A percentile compares a stretch with the other conserved stretches of the same genome.
Conservation (phyloP, 1,140 invertebrate genomes). For the Papilio machaon region DNA sequence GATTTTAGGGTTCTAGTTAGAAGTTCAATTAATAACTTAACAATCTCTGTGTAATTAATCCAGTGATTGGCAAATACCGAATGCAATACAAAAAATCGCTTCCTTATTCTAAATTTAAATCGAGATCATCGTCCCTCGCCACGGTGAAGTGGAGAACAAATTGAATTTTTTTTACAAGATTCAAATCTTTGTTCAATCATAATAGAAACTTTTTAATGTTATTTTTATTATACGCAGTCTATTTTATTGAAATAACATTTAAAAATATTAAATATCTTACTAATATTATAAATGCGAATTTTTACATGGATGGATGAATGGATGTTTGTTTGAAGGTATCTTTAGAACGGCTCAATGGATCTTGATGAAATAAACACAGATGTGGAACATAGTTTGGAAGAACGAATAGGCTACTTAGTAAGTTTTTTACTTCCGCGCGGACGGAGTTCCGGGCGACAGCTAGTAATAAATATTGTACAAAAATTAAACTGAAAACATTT, state of each 20-base stretch:
- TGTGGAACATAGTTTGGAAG: too few species aligned
- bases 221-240: neutral
- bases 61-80: conserved; percentile 40
- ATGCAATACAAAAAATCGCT: conserved; percentile 52
- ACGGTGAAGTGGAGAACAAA: conserved; percentile 50
- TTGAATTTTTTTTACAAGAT: conserved; percentile 29
- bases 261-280: neutral
- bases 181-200: neutral
- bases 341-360: too few species aligned
- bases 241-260: neutral
- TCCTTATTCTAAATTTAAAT: conserved; percentile 63
- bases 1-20: neutral
- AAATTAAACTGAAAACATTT: too few species aligned
- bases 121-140: conserved; percentile 52
- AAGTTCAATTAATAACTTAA: conserved; percentile 20
- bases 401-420: too few species aligned
- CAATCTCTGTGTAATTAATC: conserved; percentile 22
- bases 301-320: too few species aligned
- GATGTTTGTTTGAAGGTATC: too few species aligned
- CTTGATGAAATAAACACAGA: too few species aligned
- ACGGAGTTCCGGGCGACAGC: too few species aligned
- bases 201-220: neutral
- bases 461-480: too few species aligned
- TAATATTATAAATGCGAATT: too few species aligned
- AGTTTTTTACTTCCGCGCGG: too few species aligned